Evolutionary conservation across 2,888 invertebrate genomes (phyloP).

Genomic region (Deilephila elpenor): DNA sequence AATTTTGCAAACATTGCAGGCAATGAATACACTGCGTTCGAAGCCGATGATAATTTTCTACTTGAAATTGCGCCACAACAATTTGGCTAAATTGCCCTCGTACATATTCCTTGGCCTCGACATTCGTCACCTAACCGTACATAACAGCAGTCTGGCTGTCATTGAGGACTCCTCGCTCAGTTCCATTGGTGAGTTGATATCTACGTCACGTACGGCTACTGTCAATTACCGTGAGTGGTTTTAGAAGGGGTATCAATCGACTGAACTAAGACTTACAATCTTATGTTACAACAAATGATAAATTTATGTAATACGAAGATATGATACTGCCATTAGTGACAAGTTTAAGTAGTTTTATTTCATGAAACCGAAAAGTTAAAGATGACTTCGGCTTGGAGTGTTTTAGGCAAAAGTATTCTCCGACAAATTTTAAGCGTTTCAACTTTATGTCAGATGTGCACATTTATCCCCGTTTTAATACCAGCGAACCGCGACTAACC

Average conservation of each 20-base stretch:
- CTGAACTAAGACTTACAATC: neutral
- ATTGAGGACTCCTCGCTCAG: constrained; percentile 94
- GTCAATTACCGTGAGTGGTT: neutral
- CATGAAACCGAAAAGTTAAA: no score
- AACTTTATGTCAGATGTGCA: no score
- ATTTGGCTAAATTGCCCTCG: constrained; percentile 92
- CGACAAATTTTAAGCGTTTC: no score
- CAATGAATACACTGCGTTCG: constrained; percentile 92
- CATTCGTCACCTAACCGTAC: constrained; percentile 94
- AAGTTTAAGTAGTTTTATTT: no score
- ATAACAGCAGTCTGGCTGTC: constrained; percentile 94
- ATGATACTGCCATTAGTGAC: no score
- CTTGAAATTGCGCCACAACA: constrained; percentile 94
- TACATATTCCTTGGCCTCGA: constrained; percentile 94
- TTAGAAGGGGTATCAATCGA: neutral
- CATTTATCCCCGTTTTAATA: no score
- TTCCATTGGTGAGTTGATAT: constrained; percentile 88
- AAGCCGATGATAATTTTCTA: constrained; percentile 93
- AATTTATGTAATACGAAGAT: no score
- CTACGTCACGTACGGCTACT: constrained; percentile 11
- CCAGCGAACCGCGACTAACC: no score
- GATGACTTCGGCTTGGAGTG: no score
- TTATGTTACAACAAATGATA: no score
- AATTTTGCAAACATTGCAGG: constrained; percentile 69
- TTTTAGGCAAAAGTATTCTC: no score